Conservation (phyloP, 2,888 invertebrate genomes). For the Agrenia bidenticulata region DNA sequence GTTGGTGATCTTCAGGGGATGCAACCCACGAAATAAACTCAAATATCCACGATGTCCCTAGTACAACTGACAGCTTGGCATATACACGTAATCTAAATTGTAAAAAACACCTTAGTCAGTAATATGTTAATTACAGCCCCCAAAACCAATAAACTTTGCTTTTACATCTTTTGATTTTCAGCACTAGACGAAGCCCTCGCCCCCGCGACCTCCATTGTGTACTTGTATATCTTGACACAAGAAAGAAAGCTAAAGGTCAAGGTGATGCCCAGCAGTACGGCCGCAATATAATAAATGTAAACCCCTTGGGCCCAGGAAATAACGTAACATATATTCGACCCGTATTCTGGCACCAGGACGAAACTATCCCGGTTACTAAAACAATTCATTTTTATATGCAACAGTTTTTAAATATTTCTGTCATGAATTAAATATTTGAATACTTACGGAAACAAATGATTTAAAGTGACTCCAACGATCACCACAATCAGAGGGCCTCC, state of each 20-base stretch:
- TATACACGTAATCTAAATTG: not conserved
- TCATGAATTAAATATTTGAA: not conserved
- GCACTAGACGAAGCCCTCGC: not conserved
- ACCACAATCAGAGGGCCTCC: slow-evolving; percentile 3
- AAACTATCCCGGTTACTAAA: slow-evolving; percentile 4
- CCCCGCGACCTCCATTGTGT: not conserved
- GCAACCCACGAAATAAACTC: slow-evolving; percentile 12
- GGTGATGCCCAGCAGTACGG: not conserved
- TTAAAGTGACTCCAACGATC: not conserved
- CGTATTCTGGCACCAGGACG: slow-evolving; percentile 4
- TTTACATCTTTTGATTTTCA: too few relatives aligned
- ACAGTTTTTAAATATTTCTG: not conserved
- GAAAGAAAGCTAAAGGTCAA: not conserved
- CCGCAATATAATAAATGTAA: slow-evolving; percentile 11
- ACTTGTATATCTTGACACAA: slow-evolving; percentile 2
- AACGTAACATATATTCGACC: not conserved
- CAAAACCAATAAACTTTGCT: too few relatives aligned
- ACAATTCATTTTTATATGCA: too few relatives aligned
- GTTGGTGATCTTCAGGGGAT: not conserved
- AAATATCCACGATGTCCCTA: slow-evolving; percentile 5
- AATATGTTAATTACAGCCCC: too few relatives aligned
- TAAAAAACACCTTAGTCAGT: too few relatives aligned
- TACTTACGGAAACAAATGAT: slow-evolving; percentile 4
- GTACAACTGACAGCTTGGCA: slow-evolving; percentile 2
- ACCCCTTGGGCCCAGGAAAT: not conserved